A percentile compares a stretch with the other conserved stretches of the same genome.
These are phyloP conservation scores for Poecilia wingei DNA, from an alignment of 2,797 vertebrate species.

Conservation along the genomic window DNA sequence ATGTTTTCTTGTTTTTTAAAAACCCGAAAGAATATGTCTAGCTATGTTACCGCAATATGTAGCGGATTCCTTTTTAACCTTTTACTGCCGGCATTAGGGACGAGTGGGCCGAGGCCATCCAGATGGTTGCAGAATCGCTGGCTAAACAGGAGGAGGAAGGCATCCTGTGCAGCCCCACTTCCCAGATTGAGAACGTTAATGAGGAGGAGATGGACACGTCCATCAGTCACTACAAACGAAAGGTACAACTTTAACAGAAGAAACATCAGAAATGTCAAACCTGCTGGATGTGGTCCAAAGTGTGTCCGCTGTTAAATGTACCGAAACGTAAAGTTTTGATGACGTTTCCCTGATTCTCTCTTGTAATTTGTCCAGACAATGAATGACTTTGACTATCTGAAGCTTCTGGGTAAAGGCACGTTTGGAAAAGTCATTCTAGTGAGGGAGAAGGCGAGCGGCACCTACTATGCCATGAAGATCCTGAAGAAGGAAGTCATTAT, in stretches of 20 bases:
- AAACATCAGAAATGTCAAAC: too few relatives aligned
- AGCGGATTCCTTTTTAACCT: background rate
- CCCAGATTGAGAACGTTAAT: constrained; percentile 95
- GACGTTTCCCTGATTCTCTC: background rate
- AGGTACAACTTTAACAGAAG: constrained; percentile 77
- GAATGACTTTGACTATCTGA: constrained; percentile 99
- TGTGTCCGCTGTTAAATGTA: background rate
- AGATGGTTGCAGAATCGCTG: constrained; percentile 95
- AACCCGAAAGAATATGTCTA: background rate
- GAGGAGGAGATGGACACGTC: constrained; percentile 99
- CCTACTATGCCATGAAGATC: constrained; percentile 99
- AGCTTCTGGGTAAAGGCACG: constrained; percentile 97
- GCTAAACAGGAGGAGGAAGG: constrained; percentile 97
- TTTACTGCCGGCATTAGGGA: constrained; percentile 79
- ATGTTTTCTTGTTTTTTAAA: too few relatives aligned
- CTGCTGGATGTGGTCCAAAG: background rate
- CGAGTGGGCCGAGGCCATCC: constrained; percentile 98
- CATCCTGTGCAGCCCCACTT: constrained; percentile 94
- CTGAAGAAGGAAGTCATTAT: constrained; percentile 99
- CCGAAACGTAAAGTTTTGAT: background rate
- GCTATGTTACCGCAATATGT: background rate
- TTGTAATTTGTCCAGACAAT: constrained; percentile 85
- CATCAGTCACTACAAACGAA: constrained; percentile 96
- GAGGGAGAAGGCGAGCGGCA: constrained; percentile 96
- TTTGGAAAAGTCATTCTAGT: constrained; percentile 99